A percentile compares a stretch with the other conserved stretches of the same genome.
Evolutionary conservation across 1,140 invertebrate genomes (phyloP).

Genomic region (Aethina tumida): DNA sequence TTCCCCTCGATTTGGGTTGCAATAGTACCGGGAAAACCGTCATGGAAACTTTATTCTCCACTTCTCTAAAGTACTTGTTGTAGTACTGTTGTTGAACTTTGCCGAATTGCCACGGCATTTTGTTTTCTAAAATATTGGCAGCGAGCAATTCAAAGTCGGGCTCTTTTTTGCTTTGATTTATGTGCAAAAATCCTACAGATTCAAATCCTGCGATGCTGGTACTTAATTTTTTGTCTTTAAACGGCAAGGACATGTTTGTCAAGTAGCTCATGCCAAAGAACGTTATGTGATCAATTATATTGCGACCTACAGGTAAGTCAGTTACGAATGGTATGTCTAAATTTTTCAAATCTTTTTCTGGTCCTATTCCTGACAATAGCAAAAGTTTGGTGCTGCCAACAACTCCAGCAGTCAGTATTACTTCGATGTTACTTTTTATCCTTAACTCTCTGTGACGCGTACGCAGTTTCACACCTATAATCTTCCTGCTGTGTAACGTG

Average conservation of each 20-base stretch:
- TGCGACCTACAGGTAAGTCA: constrained; percentile 43
- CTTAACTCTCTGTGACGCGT: constrained; percentile 34
- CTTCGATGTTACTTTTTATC: constrained; percentile 50
- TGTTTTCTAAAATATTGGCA: not conserved
- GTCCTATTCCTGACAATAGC: constrained; percentile 70
- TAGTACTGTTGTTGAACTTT: constrained; percentile 17
- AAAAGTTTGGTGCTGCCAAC: constrained; percentile 68
- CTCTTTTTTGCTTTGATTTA: constrained; percentile 18
- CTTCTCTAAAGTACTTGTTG: constrained; percentile 18
- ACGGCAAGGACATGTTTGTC: too few relatives aligned
- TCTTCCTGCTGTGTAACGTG: constrained; percentile 43
- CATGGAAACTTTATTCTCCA: constrained; percentile 47
- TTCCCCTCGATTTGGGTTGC: constrained; percentile 62
- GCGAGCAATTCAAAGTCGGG: constrained; percentile 3
- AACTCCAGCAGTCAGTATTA: constrained; percentile 57
- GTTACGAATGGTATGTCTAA: constrained; percentile 32
- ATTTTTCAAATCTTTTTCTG: constrained; percentile 43
- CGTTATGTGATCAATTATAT: constrained; percentile 45
- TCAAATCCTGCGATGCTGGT: constrained; percentile 33
- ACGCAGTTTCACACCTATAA: constrained; percentile 51
- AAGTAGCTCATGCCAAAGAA: constrained; percentile 39
- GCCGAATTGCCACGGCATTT: not conserved
- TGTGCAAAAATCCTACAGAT: constrained; percentile 2
- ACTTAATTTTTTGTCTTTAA: too few relatives aligned
- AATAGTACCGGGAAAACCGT: constrained; percentile 59